Evolutionary conservation across 1,140 invertebrate genomes (phyloP), one percentile per base, ranked within the genome.

Genomic region (Lycorma delicatula): DNA sequence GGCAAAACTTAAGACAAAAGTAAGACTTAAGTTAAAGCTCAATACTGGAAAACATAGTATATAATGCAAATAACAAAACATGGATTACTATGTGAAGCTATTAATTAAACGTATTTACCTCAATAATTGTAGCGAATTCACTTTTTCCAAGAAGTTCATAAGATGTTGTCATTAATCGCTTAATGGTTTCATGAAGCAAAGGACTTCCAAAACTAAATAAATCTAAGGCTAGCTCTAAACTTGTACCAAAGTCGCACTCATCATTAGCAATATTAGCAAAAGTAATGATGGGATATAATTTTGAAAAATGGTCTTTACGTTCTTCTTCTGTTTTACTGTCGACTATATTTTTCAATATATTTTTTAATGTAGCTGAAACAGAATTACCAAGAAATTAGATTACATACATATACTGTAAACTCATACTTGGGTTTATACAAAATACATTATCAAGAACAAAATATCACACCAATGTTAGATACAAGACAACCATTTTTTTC

Each of bases 201-300:
- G 78, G 69, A 54, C 81, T 70, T 0, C 89, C 91, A 66, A 81
- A 87, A 58, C 78, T 82, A 67, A 97, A 91, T 16, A 96, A 70
- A 72, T 93, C 83, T 29, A 93, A 80, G 0, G 90, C 93, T 25
- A 93, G 73, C 73, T 97, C 93, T 1, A 97, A 67, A 4, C 89
- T 87, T 49, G 89, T 92, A 1, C 93, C 93, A 75, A 93, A 95
- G 72, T 97, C 93, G 70, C 89, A 92, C 72, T 97, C 93, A 71
- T 97, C 93, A 60, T 87, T 85, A 1, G 93, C 91, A 71, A 93
- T 93, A 66, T 83, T 89, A 6, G 89, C 83, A 64, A 81, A 81
- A 31, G 85, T 89, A 25, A 92, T 79, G 7, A 92, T 72, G 63
- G 87, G 84, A 62, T 93, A 55, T 3, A 96, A 68, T 7, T 83